Percentiles rank a stretch among this genome's conserved stretches.
phyloP scores from a whole-genome alignment of 64 coral and sea anemone genomes.

The Dendrophyllia cribrosa region DNA sequence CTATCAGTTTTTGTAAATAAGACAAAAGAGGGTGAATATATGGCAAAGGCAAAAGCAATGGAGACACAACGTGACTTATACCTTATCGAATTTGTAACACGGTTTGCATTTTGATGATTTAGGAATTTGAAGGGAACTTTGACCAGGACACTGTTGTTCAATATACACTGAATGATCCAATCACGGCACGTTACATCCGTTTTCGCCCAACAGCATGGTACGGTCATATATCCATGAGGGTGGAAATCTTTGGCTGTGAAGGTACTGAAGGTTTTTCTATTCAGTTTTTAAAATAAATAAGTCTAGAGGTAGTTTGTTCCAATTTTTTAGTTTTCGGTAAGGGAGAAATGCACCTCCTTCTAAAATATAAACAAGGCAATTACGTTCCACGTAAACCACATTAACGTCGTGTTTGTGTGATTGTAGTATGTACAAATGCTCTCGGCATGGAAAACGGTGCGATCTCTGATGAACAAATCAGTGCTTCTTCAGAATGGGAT shows the following conservation, averaged over 20 bases:
- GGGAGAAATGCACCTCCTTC: no score
- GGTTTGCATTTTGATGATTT: not conserved
- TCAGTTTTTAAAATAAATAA: no score
- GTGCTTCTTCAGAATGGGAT: conserved; percentile 23
- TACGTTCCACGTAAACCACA: no score
- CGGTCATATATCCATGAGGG: not conserved
- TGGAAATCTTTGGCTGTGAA: conserved; percentile 10
- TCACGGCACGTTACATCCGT: conserved; percentile 11
- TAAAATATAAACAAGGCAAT: no score
- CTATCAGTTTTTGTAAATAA: no score
- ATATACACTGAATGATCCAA: not conserved
- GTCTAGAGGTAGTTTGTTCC: no score
- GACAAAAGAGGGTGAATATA: no score
- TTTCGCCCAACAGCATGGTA: not conserved
- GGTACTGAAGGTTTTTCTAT: not conserved
- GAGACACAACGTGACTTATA: no score
- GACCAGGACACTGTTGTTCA: not conserved
- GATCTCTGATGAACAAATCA: not conserved
- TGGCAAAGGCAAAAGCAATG: no score
- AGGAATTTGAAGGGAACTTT: not conserved
- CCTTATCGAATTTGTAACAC: no score
- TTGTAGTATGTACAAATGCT: not conserved
- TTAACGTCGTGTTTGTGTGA: no score
- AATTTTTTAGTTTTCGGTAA: no score
- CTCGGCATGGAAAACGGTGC: conserved; percentile 2